These are phyloP conservation scores for Oryzias dopingdopingensis DNA, from an alignment of 2,797 vertebrate genomes.

Conservation along the genomic window DNA sequence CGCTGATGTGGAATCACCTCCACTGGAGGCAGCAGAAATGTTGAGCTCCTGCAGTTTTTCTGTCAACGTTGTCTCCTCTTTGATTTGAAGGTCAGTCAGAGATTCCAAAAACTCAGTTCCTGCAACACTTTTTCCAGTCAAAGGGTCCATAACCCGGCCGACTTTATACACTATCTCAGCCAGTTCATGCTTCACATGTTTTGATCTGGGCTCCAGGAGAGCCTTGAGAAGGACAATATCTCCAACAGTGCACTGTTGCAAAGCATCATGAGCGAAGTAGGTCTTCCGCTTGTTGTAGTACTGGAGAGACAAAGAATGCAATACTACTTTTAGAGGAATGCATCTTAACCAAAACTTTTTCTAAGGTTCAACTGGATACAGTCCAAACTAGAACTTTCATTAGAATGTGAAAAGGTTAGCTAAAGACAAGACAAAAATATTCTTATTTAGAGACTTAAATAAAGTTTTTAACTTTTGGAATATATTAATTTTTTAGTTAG, in stretches of 20 bases:
- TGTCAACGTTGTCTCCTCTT: slow-evolving; percentile 63
- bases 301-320: slow-evolving; percentile 62
- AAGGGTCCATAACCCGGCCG: slow-evolving; percentile 88
- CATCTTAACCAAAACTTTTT: neutral
- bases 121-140: slow-evolving; percentile 87
- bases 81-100: slow-evolving; percentile 65
- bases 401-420: too few relatives aligned
- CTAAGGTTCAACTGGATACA: too few relatives aligned
- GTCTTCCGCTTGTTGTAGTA: slow-evolving; percentile 97
- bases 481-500: too few relatives aligned
- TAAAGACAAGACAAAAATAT: too few relatives aligned
- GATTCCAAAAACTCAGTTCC: slow-evolving; percentile 84
- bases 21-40: slow-evolving; percentile 68
- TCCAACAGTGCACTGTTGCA: slow-evolving; percentile 87
- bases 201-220: slow-evolving; percentile 82
- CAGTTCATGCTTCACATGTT: slow-evolving; percentile 94
- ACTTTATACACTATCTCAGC: slow-evolving; percentile 92
- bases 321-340: neutral
- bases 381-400: too few relatives aligned
- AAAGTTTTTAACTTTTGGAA: too few relatives aligned
- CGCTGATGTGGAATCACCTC: slow-evolving; percentile 13
- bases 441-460: too few relatives aligned
- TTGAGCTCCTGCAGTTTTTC: slow-evolving; percentile 83
- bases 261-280: slow-evolving; percentile 93
- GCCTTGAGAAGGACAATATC: slow-evolving; percentile 93